Base-by-base conservation (phyloP, 2,888 invertebrate genomes). In the Anagyrus pseudococci region DNA sequence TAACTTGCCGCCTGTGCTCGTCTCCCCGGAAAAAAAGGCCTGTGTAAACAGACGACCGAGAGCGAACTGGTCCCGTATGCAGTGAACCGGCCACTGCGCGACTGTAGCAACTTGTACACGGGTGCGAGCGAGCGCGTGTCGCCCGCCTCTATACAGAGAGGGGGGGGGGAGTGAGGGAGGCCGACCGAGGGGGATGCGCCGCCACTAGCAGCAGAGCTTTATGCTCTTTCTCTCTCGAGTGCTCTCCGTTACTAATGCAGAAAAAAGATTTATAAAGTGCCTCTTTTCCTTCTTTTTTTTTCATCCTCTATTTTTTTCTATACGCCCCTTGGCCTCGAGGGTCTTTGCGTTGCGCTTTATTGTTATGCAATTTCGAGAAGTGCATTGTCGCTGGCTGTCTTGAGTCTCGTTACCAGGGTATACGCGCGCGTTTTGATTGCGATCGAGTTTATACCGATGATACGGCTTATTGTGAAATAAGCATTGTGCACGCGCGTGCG, bases 11-110 rank as follows among this genome's bases (percentile, higher is more conserved):
- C 53, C 17, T 37, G 56, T 62, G 65, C 29, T 66, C 65, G 44
- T 49, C 41, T 58, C 58, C 54, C 62, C 58, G 65, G 65, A 66
- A 66, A 62, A 66, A 66, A 54, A n/a, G n/a, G 41, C 55, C 25
- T 56, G 58, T 62, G 62, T 62, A 66, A 66, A 66, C 65, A 66
- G 6, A 53, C 48, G 53, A 37, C n/a, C n/a, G n/a, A n/a, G n/a
- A n/a, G n/a, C n/a, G 50, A 60, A 64, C 60, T 58, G 41, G 64
- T 61, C 57, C 40, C 43, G 20, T 55, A 22, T 10, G 15, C 17
- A n/a, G 17, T n/a, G n/a, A n/a, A n/a, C 46, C 8, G 10, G 20
- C 22, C 13, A n/a, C 20, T 22, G 23, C 19, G 33, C 13, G 22
- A 2, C 2, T 2, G 15, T 17, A n/a, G 13, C n/a, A 15, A 15